These are phyloP conservation scores for Coracias cyanogaster DNA, from an alignment of 2,797 vertebrate genomes.

Conservation along the genomic window DNA sequence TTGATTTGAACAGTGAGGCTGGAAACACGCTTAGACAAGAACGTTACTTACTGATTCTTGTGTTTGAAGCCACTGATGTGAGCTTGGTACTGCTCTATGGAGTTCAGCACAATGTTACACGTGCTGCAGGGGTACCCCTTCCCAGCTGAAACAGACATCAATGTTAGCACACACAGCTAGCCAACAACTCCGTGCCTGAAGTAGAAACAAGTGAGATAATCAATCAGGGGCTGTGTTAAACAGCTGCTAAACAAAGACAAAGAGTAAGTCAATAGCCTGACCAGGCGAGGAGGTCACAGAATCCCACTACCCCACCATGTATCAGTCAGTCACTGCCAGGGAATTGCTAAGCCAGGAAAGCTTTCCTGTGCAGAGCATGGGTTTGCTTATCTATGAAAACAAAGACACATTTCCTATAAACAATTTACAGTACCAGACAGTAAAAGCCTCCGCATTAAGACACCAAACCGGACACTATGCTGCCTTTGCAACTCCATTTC, in stretches of 20 bases:
- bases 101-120: slow-evolving; percentile 96
- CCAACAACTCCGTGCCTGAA: not conserved
- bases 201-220: slow-evolving; percentile 31
- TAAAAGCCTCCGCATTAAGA: not conserved
- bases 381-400: not conserved
- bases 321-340: not conserved
- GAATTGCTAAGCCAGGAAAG: not conserved
- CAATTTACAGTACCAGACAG: not conserved
- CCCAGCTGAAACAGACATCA: slow-evolving; percentile 84
- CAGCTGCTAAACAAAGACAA: not conserved
- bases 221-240: not conserved
- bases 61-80: slow-evolving; percentile 98
- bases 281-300: not conserved
- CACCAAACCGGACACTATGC: not conserved
- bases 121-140: slow-evolving; percentile 93
- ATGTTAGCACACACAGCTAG: slow-evolving; percentile 53
- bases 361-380: not conserved
- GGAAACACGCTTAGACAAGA: slow-evolving; percentile 1
- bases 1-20: not conserved
- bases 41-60: slow-evolving; percentile 92
- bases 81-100: slow-evolving; percentile 97
- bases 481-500: not conserved
- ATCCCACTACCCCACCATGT: not conserved
- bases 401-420: not conserved
- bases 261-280: not conserved